Base-by-base conservation (phyloP, 2,797 vertebrate genomes). In the Clarias pachynema region DNA sequence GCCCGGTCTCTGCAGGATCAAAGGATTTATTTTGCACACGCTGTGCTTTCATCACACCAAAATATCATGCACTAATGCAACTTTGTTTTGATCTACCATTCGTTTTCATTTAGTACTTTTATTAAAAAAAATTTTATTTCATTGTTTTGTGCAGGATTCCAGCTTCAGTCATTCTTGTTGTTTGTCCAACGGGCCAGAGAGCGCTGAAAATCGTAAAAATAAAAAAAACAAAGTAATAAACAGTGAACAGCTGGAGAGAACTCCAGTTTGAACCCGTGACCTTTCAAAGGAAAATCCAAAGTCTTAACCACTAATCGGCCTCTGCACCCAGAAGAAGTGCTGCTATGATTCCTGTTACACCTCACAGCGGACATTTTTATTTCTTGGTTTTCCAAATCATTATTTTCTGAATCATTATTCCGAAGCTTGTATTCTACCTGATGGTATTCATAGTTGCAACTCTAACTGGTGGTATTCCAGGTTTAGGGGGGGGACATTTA, bases 1-100 rank as follows among this genome's bases (percentile, higher is more conserved):
- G 16, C 12, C n/a, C 77, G 3, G 9, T 59, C 74, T 59, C 20
- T 59, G 49, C 56, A 78, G 29, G 31, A 78, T 78, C 56, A 77
- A 77, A 77, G 56, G 18, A 16, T 37, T 78, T 24, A 37, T 60
- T 78, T 16, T 78, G 56, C 75, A 78, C 75, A 60, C n/a, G 4
- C 10, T 12, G 26, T 12, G 8, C 53, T 77, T 77, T 77, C 26
- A 40, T 60, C 31, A 7, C 29, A 57, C 73, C 73, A 5, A 12
- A 12, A 5, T 53, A 53, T 57, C 29, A 14, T 22, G 26, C 16
- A 0, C 14, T 77, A 53, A 10, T 3, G 29, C 37, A 44, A 37
- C 1, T 12, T 26, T 44, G 22, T 72, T 44, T 44, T 44, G 24
- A 40, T 72, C 37, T 14, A 12, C 37, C 10, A 0, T 16, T 72